Evolutionary conservation across 2,797 vertebrate species (phyloP), one percentile per base, ranked within the genome.

Genomic region (Okamejei kenojei): DNA sequence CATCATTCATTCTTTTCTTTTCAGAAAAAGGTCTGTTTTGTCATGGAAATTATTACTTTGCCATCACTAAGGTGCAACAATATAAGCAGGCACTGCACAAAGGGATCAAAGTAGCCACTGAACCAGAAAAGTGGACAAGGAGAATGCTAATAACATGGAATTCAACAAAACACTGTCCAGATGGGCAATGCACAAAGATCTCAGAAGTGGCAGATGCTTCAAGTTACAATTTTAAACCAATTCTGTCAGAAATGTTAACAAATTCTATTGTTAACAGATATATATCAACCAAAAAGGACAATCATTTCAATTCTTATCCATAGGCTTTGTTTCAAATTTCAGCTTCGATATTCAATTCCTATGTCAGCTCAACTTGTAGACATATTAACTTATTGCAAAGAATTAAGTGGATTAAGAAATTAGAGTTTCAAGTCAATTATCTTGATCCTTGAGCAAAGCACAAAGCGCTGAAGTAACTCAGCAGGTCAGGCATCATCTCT

Each of bases 101-200:
- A 73, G 65, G 6, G 88, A 73, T 54, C 88, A 91, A 91, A 45
- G 68, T 65, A 91, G 65, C 68, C 35, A 73, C 17, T 45, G 68
- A 91, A 73, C 65, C 90, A 74, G 71, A 91, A 86, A 86, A 91
- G 71, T 54, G 19, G 23, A 90, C 90, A 74, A 91, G 90, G 68
- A 38, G 35, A 91, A 91, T 91, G 65, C 90, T 29, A 73, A 91
- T 91, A 19, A 45, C 13, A 7, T 91, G 68, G 68, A 26, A 11
- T 45, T 73, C 65, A 91, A 90, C 71, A 91, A 91, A 71, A 73
- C 35, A 65, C 35, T 54, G 32, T 91, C 68, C 90, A 91, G 90
- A 71, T 54, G 90, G 90, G 35, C 26, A 29, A 74, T 45, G 21
- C 29, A 17, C 68, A 91, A 91, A 91, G 68, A 91, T 91, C 65